Base-by-base conservation (phyloP, 2,888 invertebrate species). In the Drosophila mimica region DNA sequence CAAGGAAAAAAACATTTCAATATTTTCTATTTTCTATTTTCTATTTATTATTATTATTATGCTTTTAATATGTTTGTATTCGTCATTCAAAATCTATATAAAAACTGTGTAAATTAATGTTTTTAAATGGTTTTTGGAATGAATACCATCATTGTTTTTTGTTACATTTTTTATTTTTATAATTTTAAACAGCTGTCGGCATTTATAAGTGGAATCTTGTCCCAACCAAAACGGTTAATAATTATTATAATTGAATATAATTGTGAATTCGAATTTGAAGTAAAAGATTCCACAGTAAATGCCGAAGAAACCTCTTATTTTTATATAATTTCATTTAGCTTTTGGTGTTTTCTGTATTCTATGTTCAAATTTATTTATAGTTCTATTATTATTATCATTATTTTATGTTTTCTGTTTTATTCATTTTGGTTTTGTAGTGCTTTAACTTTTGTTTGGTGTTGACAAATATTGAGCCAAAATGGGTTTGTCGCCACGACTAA, bases 381-480 rank as follows among this genome's bases (percentile, higher is more conserved):
- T 40, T 33, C 17, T n/a, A 28, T 49, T n/a, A 28, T 49, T 57
- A 20, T 49, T 68, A n/a, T n/a, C n/a, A n/a, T 25, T 17, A 20
- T 33, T 28, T 9, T 63, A 34, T 51, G 58, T 17, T 60, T 49
- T 51, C 46, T 60, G 11, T 51, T 38, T 20, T 17, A 8, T 3
- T 25, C 65, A 17, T 56, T 38, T 46, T 34, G 53, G 59, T 67
- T 70, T 70, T 67, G 49, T 52, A 66, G 60, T 72, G 43, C 8
- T 49, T 78, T 60, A 66, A 63, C 51, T 69, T 77, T 66, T 63
- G 58, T 66, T 67, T 66, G 82, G 79, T 77, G 74, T 79, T 82
- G 83, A 83, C 86, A 85, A 81, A 84, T 83, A 82, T 85, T 81
- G 74, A 75, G 70, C 66, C 66, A 74, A 73, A 81, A 72, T 83